Evolutionary conservation across 2,797 vertebrate genomes (phyloP), one percentile per base, ranked within the genome.

Genomic region (Orestias chungarensis): DNA sequence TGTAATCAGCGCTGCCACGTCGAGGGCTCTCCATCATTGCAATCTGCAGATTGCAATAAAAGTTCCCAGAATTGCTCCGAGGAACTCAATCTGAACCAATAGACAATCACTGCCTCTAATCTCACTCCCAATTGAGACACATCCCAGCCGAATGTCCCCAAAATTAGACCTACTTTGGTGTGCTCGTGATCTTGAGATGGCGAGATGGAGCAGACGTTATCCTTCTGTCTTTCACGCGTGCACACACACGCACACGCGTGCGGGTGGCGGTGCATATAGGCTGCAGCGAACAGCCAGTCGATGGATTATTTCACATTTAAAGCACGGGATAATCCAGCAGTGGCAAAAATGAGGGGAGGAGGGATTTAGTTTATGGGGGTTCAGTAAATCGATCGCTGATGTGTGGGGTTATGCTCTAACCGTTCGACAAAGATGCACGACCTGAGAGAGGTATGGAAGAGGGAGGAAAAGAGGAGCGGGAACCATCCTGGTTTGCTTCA

Each of bases 11-110:
- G 82, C 80, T 86, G 88, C 88, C 79, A 89, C 88, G 87, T 92
- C 35, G 86, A 90, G 90, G 89, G 89, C 90, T 92, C 92, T 93
- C 87, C 92, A 92, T 90, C 93, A 83, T 90, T 78, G 81, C 90
- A 93, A 91, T 93, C 91, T 88, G 73, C 82, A 81, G 84, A 89
- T 82, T 81, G 88, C 88, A 90, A 88, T 86, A 83, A 78, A 88
- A 88, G 87, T 88, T 88, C 83, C 82, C 82, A 84, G 88, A 78
- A 91, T 91, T 86, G 84, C 88, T 83, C 84, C 59, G 89, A 90
- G 84, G 82, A 84, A 83, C 85, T 89, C 88, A 88, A 90, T 92
- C 90, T 87, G 81, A 84, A 76, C 74, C 87, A 86, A 80, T 74
- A 72, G 84, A 87, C 86, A 91, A 92, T 91, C 86, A 89, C 85